These are phyloP conservation scores for Blennius ocellaris DNA, from an alignment of 2,113 vertebrate genomes.

Conservation along the genomic window DNA sequence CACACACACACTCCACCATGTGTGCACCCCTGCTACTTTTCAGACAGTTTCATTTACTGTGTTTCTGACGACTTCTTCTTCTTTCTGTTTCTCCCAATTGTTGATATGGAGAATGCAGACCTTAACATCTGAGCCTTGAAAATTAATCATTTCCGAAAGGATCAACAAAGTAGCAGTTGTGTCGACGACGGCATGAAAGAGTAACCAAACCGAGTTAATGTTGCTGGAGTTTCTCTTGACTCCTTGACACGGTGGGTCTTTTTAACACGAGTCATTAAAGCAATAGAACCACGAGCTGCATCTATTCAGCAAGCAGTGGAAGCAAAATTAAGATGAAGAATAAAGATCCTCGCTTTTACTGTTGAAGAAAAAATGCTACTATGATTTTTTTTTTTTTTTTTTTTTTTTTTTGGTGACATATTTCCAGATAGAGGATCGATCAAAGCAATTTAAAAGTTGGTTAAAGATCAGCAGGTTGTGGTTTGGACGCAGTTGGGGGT, in stretches of 20 bases:
- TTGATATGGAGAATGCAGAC: conserved; percentile 23
- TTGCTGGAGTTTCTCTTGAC: conserved; percentile 36
- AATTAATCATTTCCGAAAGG: conserved; percentile 72
- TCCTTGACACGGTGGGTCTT: conserved; percentile 19
- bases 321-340: neutral
- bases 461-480: neutral
- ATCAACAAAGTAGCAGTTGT: conserved; percentile 54
- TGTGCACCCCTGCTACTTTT: neutral
- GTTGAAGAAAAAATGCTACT: neutral
- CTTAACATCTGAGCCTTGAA: conserved; percentile 60
- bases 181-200: conserved; percentile 46
- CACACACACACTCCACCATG: neutral
- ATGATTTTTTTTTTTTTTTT: neutral
- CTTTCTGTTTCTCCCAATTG: neutral
- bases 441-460: neutral
- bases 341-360: neutral
- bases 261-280: conserved; percentile 12
- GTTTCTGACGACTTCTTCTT: neutral
- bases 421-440: neutral
- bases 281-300: neutral
- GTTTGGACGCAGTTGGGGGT: neutral
- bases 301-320: conserved; percentile 4
- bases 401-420: neutral
- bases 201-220: conserved; percentile 51
- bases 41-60: conserved; percentile 21